Evolutionary conservation across 2,888 invertebrate species (phyloP), one percentile per base, ranked within the genome.

Genomic region (Megamerina dolium): DNA sequence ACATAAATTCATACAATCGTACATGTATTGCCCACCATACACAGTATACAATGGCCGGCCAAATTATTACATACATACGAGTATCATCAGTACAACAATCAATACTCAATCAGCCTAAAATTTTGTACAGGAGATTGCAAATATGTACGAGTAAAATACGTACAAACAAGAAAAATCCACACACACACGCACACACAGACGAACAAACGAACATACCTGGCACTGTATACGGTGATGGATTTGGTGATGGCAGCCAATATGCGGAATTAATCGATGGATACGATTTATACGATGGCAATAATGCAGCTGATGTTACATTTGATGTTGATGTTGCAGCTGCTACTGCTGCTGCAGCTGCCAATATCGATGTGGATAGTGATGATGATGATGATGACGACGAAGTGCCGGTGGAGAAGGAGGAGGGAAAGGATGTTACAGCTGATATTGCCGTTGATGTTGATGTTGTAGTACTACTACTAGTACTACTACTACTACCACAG

Each of bases 261-360:
- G 86, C 83, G 68, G 85, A 81, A 73, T 82, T 84, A 77, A 87
- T 87, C 60, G 86, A 79, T 68, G 87, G 86, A 76, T 87, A 87
- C 58, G 63, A 62, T 73, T 73, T 75, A 67, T 59, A 48, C 29
- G 51, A 23, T 40, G 48, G 34, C 19, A 21, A 13, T 10, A 23
- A 23, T 29, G 38, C 9, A 43, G 49, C 40, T 45, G 53, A 29
- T 35, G 47, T 36, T 46, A 41, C 32, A 41, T 45, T 40, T 37
- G 46, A 41, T 44, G 50, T 19, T 23, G 48, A 10, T 26, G 50
- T 20, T 16, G 42, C 12, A 16, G 37, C 18, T 14, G 43, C n/a
- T 54, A 33, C 9, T 33, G 33, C 19, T 32, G 21, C 6, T 37
- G 29, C 5, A 8, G 53, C 30, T 44, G 49, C 37, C 35, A 35